A percentile compares a stretch with the other conserved stretches of the same genome.
These are phyloP conservation scores for Phasia obesa DNA, from an alignment of 2,888 invertebrate species.

Conservation along the genomic window DNA sequence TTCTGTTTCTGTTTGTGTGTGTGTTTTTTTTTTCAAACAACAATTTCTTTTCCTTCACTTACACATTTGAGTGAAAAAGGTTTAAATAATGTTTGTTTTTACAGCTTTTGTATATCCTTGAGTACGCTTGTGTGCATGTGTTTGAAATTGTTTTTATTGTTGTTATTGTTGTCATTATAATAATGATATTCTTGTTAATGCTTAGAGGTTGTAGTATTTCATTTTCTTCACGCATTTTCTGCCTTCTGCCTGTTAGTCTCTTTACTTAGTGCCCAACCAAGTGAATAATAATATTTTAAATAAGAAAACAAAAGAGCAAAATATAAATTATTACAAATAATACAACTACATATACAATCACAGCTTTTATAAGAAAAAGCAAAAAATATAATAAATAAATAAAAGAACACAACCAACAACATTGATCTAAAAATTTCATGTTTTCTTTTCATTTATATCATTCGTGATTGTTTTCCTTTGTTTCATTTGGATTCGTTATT, in stretches of 20 bases:
- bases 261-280: background rate
- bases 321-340: constrained; percentile 34
- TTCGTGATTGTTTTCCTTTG: constrained; percentile 12
- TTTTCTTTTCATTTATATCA: constrained; percentile 41
- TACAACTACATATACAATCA: constrained; percentile 53
- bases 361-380: constrained; percentile 42
- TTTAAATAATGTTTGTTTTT: constrained; percentile 15
- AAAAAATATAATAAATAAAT: no score
- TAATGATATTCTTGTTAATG: constrained; percentile 42
- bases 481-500: constrained; percentile 26
- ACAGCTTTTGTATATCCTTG: background rate
- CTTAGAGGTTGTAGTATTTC: constrained; percentile 33
- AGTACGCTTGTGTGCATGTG: background rate
- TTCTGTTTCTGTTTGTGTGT: background rate
- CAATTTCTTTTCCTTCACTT: background rate
- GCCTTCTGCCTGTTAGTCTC: constrained; percentile 10
- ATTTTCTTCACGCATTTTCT: constrained; percentile 21
- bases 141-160: constrained; percentile 18
- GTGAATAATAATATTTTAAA: constrained; percentile 18
- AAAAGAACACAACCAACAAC: constrained; percentile 33
- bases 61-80: constrained; percentile 4
- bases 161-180: constrained; percentile 1
- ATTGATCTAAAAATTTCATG: constrained; percentile 47
- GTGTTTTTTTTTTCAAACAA: no score
- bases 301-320: constrained; percentile 7